Base-by-base conservation (phyloP, 2,888 invertebrate genomes). In the Xylophagus ater region DNA sequence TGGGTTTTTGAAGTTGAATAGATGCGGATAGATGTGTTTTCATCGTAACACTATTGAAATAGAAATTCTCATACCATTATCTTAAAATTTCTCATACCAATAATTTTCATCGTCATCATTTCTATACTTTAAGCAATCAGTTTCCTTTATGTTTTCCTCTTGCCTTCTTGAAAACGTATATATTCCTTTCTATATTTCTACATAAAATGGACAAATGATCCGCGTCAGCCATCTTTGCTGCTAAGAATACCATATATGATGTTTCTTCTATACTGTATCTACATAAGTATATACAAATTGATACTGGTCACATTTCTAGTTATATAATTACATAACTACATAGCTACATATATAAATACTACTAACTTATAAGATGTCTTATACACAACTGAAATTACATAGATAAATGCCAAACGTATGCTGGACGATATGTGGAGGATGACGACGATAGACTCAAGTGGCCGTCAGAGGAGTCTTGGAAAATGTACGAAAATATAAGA, bases 211-310 rank as follows among this genome's bases (percentile, higher is more conserved):
- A 44, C 41, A 44, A 41, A 44, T 41, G 41, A 41, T 41, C 31
- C 44, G 44, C 44, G 44, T 41, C 39, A 44, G 41, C 44, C 44
- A 44, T 41, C 44, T 44, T 44, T 44, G 37, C 40, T 38, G 29
- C 31, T 40, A 24, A 31, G 31, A 40, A 35, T 17, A 9, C 20
- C 29, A 33, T 33, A 26, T 39, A n/a, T n/a, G n/a, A n/a, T n/a
- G n/a, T n/a, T n/a, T n/a, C n/a, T n/a, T n/a, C n/a, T n/a, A n/a
- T n/a, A n/a, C n/a, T n/a, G n/a, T n/a, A n/a, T n/a, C n/a, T n/a
- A n/a, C n/a, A n/a, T n/a, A n/a, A n/a, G n/a, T n/a, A n/a, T n/a
- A 37, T 37, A 37, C 31, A 30, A 24, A 31, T 37, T 30, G 37
- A 37, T 37, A 37, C 37, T 37, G 37, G 37, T 37, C 37, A 37